These are phyloP conservation scores for Latheticus oryzae DNA, from an alignment of 2,888 invertebrate species.

Conservation along the genomic window DNA sequence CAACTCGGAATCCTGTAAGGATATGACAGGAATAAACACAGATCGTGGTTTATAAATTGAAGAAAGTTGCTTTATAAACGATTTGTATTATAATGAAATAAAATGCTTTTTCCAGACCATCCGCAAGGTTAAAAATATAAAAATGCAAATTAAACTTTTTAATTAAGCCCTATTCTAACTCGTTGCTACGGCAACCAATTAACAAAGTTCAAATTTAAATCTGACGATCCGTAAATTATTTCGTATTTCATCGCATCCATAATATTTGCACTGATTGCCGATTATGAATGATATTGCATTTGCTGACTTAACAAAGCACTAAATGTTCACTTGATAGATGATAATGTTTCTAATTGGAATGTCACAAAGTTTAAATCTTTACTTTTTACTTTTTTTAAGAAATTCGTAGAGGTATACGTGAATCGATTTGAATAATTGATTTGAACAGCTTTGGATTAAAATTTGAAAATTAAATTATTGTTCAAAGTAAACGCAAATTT, in stretches of 20 bases:
- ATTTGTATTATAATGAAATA: not conserved
- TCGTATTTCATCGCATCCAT: constrained; percentile 23
- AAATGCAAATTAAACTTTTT: constrained; percentile 33
- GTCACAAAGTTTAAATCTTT: no score
- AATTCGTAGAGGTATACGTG: constrained; percentile 37
- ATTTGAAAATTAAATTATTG: constrained; percentile 48
- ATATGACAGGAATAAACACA: constrained; percentile 10
- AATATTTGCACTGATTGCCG: constrained; percentile 15
- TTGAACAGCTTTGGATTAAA: constrained; percentile 49
- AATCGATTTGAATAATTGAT: constrained; percentile 52
- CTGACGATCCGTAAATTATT: constrained; percentile 19
- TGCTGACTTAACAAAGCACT: constrained; percentile 6
- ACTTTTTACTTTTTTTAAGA: no score
- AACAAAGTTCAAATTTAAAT: constrained; percentile 32
- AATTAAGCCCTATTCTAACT: constrained; percentile 19
- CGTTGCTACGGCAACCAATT: constrained; percentile 26
- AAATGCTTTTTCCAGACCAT: not conserved
- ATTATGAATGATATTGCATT: constrained; percentile 13
- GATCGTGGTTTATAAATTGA: constrained; percentile 2
- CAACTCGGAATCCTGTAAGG: not conserved
- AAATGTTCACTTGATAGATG: no score
- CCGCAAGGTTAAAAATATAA: constrained; percentile 24
- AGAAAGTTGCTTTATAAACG: not conserved
- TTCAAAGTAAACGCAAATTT: constrained; percentile 38
- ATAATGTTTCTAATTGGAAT: no score